Evolutionary conservation across 1,140 invertebrate species (phyloP), one percentile per base, ranked within the genome.

Genomic region (Adoxophyes honmai): DNA sequence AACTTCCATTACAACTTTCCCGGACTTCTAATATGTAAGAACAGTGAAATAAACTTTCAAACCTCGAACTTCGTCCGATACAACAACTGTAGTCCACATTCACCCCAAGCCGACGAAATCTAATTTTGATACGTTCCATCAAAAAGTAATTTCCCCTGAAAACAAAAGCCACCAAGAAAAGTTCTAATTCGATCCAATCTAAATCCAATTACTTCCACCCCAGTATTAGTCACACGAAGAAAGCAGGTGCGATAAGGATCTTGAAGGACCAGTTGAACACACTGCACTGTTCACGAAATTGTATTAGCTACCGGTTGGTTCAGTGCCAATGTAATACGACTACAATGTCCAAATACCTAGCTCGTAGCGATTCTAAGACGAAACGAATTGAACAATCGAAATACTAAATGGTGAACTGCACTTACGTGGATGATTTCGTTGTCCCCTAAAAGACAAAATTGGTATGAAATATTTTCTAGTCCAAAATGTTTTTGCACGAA

Each of bases 141-240:
- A 86, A 84, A 86, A 81, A 78, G 68, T 81, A 62, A 75, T 86
- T 86, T 82, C 64, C 68, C 59, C 60, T 64, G 64, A 73, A 78
- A 84, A 79, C 81, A 79, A 79, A 81, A 81, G 73, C 65, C 64
- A 73, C 62, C 60, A 73, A 75, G 81, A 81, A 84, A 81, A 77
- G 76, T 81, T 79, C 73, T 81, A 82, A 85, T 82, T 80, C 67
- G 76, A 78, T 79, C 75, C 81, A 83, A 87, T 87, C 80, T 82
- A 82, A 87, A 79, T 84, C 78, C 78, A 84, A 86, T 86, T 86
- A 84, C 75, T 67, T 66, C 59, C 70, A 76, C 73, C 75, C 68
- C 70, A 64, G 70, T 73, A 64, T 62, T 63, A 62, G 55, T 65
- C 66, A 68, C 70, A 71, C 69, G 66, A 70, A 62, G 61, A 67